Base-by-base conservation (phyloP, 92 coral and sea anemone species). In the Pocillopora grandis region DNA sequence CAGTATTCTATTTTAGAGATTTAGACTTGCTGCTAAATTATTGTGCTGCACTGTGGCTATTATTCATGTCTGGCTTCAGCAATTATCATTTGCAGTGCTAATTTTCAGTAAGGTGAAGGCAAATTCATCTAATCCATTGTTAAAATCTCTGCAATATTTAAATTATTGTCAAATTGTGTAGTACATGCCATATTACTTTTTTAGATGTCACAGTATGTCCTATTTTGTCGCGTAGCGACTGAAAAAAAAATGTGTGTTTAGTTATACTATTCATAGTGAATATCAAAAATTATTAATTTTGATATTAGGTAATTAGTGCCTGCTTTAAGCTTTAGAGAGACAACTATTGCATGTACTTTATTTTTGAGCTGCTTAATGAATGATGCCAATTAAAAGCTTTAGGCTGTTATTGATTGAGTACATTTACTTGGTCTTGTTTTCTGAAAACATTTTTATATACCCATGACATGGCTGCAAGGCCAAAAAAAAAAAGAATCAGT, bases 351-450 rank as follows among this genome's bases (percentile, higher is more conserved):
- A 23, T 12, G 18, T 52, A 68, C 19, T 7, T 64, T 78, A 48
- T 79, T 66, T 13, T 79, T 79, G 65, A 55, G 55, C 64, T 18
- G 71, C 55, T 62, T 19, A 65, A 37, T 78, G 21, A 78, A 64
- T 42, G 9, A n/a, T 19, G 66, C 64, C 58, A 62, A 10, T 12
- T 19, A 42, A 42, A 42, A 11, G 33, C 58, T 12, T 42, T 55
- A 10, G 17, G 55, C 12, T 70, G 12, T 66, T 35, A 66, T n/a
- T 10, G 36, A n/a, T 11, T 48, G 14, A n/a, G 7, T 36, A 19
- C 36, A 52, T 15, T 23, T 35, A 13, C 36, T 33, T 33, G 12
- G 27, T 64, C 18, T 18, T 64, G 48, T n/a, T 66, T 27, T 66
- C 14, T 0, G 52, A 42, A 42, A 42, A 42, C 52, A 42, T 42